Evolutionary conservation across 1,140 invertebrate genomes (phyloP).

Genomic region (Yoshiicerus persimilis): DNA sequence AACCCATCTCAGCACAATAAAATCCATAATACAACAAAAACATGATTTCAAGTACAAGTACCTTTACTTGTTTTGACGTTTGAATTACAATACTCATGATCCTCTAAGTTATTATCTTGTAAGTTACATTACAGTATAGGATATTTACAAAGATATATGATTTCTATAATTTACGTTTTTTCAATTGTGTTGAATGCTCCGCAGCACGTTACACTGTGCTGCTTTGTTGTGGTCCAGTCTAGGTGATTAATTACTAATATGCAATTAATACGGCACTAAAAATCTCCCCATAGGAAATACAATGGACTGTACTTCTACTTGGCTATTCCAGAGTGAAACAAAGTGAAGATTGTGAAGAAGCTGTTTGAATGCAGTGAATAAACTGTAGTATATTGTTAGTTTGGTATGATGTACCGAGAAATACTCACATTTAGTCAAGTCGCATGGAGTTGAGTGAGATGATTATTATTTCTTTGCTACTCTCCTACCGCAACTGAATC

Average conservation of each 20-base stretch:
- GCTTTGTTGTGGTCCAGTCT: not conserved
- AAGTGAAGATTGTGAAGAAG: not conserved
- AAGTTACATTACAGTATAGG: not conserved
- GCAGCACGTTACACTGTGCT: not conserved
- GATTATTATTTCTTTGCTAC: slow-evolving; percentile 10
- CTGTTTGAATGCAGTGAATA: too few relatives aligned
- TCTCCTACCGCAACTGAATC: not conserved
- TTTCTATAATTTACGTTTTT: not conserved
- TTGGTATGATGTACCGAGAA: not conserved
- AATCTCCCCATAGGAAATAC: not conserved
- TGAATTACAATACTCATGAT: not conserved
- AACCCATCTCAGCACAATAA: not conserved
- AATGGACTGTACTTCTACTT: not conserved
- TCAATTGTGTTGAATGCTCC: not conserved
- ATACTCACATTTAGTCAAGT: not conserved
- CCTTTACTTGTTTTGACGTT: not conserved
- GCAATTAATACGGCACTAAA: slow-evolving; percentile 41
- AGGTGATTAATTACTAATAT: slow-evolving; percentile 40
- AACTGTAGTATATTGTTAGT: not conserved
- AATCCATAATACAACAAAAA: not conserved
- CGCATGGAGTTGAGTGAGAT: not conserved
- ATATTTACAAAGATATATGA: not conserved
- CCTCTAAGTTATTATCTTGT: not conserved
- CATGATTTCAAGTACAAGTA: not conserved
- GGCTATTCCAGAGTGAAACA: not conserved